phyloP scores from a whole-genome alignment of 2,797 vertebrate species.

The Xiphophorus birchmanni region DNA sequence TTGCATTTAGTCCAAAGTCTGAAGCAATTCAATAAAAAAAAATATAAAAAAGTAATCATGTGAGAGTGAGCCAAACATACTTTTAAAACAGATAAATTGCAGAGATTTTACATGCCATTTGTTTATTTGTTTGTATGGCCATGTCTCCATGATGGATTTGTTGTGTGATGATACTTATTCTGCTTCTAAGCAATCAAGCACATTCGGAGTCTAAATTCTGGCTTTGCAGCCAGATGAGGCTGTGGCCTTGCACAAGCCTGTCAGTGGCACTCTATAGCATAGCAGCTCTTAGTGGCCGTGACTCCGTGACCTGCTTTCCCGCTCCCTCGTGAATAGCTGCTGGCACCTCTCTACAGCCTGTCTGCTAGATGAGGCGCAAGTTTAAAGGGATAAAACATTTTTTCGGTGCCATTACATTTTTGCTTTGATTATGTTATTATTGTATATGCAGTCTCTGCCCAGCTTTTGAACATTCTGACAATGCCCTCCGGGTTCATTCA shows the following conservation, averaged over 20 bases:
- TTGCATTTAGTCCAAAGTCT: slow-evolving; percentile 61
- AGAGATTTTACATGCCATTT: slow-evolving; percentile 7
- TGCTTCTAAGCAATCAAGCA: slow-evolving; percentile 43
- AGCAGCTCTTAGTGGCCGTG: slow-evolving; percentile 79
- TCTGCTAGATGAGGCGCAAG: slow-evolving; percentile 74
- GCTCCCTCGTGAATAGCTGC: slow-evolving; percentile 76
- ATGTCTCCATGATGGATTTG: background rate
- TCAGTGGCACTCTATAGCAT: slow-evolving; percentile 79
- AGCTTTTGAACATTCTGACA: slow-evolving; percentile 71
- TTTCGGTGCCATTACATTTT: slow-evolving; percentile 65
- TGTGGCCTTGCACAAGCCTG: slow-evolving; percentile 73
- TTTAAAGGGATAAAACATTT: slow-evolving; percentile 63
- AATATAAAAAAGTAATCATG: slow-evolving; percentile 29
- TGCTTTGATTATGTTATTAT: slow-evolving; percentile 78
- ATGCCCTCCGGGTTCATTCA: slow-evolving; percentile 69
- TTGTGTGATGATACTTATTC: slow-evolving; percentile 43
- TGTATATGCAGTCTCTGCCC: slow-evolving; percentile 55
- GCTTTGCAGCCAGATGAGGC: slow-evolving; percentile 67
- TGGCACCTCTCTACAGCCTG: slow-evolving; percentile 76
- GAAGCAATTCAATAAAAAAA: slow-evolving; percentile 40
- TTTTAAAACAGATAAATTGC: slow-evolving; percentile 18
- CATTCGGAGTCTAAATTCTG: slow-evolving; percentile 52
- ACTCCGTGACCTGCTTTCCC: slow-evolving; percentile 81
- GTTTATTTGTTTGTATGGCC: slow-evolving; percentile 13
- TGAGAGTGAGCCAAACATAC: slow-evolving; percentile 22